phyloP scores from a whole-genome alignment of 2,113 vertebrate genomes.

The Hydropotes inermis region DNA sequence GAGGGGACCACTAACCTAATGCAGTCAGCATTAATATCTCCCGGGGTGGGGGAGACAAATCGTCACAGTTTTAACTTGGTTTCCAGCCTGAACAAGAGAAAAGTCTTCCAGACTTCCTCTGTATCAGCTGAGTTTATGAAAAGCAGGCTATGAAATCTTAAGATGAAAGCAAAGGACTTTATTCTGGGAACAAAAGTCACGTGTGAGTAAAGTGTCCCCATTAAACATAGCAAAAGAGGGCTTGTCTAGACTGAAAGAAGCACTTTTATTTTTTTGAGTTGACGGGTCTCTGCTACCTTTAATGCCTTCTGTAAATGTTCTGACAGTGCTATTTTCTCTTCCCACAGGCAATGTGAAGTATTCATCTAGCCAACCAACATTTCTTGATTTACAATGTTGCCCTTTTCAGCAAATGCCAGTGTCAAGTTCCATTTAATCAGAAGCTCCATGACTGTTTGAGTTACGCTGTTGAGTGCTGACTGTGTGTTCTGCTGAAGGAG shows the following conservation, averaged over 20 bases:
- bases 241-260: background rate
- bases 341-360: conserved; percentile 82
- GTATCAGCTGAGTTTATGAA: background rate
- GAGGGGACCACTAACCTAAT: background rate
- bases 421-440: conserved; percentile 63
- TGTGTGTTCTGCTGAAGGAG: conserved; percentile 76
- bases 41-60: background rate
- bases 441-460: conserved; percentile 73
- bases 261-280: background rate
- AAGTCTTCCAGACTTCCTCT: background rate
- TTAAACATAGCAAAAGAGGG: background rate
- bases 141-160: background rate
- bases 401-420: conserved; percentile 66
- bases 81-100: background rate
- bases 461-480: conserved; percentile 52
- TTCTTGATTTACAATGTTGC: conserved; percentile 69
- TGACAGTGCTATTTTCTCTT: conserved; percentile 10
- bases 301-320: background rate
- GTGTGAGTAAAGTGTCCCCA: no score
- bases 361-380: conserved; percentile 30
- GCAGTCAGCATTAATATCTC: background rate
- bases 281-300: background rate
- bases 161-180: background rate
- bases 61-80: background rate
- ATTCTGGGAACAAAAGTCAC: background rate